Base-by-base conservation (phyloP, 1,140 invertebrate genomes). In the Drosophila simulans region DNA sequence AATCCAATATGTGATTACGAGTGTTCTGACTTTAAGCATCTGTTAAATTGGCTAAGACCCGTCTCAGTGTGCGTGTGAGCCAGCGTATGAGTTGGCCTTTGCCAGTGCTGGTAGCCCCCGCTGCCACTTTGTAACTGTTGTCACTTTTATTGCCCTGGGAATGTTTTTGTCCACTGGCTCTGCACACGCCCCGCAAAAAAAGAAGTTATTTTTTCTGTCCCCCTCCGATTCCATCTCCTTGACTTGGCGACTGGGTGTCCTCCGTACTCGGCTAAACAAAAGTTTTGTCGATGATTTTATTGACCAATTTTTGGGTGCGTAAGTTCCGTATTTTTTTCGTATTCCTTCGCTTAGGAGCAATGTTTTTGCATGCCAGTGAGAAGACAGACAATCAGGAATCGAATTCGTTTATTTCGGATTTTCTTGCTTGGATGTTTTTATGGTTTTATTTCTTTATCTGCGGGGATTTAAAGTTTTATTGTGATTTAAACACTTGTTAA, bases 401-500 rank as follows among this genome's bases (percentile, higher is more conserved):
- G 31, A 53, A 46, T 60, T 66, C 39, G 65, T 66, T 76, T 86
- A 51, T 80, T 88, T 83, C 49, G 56, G 48, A 55, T 66, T 65
- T 74, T 53, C 53, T 57, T 46, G 55, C 55, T 60, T 75, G 15
- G 12, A 59, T 88, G 69, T 82, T 88, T 73, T 82, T 88, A 82
- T 79, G 82, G 66, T 62, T 88, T 89, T 83, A 88, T 89, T 60
- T 76, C 80, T 84, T 77, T 59, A 89, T 89, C 80, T 77, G 84
- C 55, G 43, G 83, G 84, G 84, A 89, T 75, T 89, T 89, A 89
- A 89, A 89, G 80, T 89, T 89, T 89, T 89, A 89, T 89, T 89
- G 84, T 89, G 84, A 89, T 89, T 89, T 89, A 89, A 89, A 89
- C 84, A 89, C 84, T 89, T 89, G 84, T 89, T 89, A 89, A 89